Evolutionary conservation across 2,113 vertebrate genomes (phyloP).

Genomic region (Blennius ocellaris): DNA sequence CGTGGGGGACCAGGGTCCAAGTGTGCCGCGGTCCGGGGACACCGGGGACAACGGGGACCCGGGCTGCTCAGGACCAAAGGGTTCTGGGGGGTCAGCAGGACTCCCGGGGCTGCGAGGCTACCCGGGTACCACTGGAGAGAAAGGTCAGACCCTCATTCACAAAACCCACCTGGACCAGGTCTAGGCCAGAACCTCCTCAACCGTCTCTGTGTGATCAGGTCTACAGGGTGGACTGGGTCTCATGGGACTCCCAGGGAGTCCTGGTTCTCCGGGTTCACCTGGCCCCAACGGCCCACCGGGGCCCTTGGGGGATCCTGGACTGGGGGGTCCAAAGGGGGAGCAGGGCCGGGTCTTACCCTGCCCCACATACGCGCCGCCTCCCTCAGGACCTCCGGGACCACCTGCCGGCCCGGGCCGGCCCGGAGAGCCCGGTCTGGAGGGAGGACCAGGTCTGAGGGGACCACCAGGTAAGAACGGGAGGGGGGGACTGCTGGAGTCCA

Average conservation of each 20-base stretch:
- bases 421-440: constrained; percentile 43
- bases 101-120: constrained; percentile 47
- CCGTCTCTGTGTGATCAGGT: constrained; percentile 46
- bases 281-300: constrained; percentile 39
- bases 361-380: fast-evolving
- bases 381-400: constrained; percentile 22
- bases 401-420: constrained; percentile 23
- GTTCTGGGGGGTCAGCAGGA: constrained; percentile 51
- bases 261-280: constrained; percentile 25
- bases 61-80: constrained; percentile 57
- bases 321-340: constrained; percentile 63
- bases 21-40: constrained; percentile 78
- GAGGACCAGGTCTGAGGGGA: constrained; percentile 22
- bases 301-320: constrained; percentile 39
- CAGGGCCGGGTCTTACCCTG: constrained; percentile 34
- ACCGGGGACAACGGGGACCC: constrained; percentile 82
- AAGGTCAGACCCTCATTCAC: constrained; percentile 51
- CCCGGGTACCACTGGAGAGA: constrained; percentile 49
- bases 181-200: no score
- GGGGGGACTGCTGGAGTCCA: no score
- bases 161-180: no score
- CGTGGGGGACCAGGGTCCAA: constrained; percentile 40
- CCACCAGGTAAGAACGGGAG: constrained; percentile 45
- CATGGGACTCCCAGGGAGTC: constrained; percentile 63
- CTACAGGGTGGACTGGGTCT: constrained; percentile 26